Evolutionary conservation across 2,888 invertebrate species (phyloP).

Genomic region (Phaonia tiefii): DNA sequence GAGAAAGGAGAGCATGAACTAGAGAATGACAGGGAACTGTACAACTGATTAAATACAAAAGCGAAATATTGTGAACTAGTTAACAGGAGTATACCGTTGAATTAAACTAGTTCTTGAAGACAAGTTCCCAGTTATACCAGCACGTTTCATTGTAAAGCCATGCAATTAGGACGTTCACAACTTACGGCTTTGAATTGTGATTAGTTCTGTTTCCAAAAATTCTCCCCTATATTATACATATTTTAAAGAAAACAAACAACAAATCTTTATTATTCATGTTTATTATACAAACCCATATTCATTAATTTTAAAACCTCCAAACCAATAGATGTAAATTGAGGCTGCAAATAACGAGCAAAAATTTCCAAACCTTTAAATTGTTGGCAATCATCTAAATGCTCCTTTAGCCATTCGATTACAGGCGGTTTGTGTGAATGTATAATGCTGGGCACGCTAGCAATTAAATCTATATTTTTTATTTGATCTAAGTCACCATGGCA

Average conservation of each 20-base stretch:
- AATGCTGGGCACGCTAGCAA: slow-evolving; percentile 93
- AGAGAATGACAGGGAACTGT: no score
- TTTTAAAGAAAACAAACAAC: no score
- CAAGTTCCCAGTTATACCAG: no score
- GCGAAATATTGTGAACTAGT: no score
- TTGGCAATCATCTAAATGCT: slow-evolving; percentile 80
- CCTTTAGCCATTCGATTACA: slow-evolving; percentile 83
- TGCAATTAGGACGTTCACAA: no score
- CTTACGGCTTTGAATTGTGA: neutral
- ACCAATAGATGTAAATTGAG: slow-evolving; percentile 92
- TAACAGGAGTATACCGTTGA: no score
- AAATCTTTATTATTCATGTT: no score
- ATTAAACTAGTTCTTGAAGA: no score
- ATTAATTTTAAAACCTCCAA: slow-evolving; percentile 93
- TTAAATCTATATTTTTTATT: slow-evolving; percentile 82
- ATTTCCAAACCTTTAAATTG: slow-evolving; percentile 87
- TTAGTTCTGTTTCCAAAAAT: neutral
- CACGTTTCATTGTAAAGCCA: no score
- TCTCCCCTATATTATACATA: neutral
- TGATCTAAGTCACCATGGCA: slow-evolving; percentile 36
- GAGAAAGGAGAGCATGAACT: no score
- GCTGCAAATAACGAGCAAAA: slow-evolving; percentile 94
- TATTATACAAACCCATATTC: slow-evolving; percentile 80
- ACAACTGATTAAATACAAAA: no score
- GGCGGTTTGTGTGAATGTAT: slow-evolving; percentile 98